phyloP scores from a whole-genome alignment of 2,113 vertebrate species.

The Crypturellus undulatus region DNA sequence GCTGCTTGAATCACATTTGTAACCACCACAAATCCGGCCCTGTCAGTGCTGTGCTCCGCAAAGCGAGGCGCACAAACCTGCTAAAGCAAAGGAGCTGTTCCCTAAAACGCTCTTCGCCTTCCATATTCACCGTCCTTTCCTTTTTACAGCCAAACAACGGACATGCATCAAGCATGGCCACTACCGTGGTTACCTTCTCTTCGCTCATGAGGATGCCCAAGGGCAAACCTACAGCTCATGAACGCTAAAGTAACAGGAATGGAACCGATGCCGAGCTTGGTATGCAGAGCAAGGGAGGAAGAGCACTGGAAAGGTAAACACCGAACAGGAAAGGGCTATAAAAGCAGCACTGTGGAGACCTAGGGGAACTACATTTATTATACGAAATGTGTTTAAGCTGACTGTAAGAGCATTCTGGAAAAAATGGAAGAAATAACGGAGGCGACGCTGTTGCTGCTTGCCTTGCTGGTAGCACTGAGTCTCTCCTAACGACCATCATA shows the following conservation, averaged over 20 bases:
- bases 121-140: neutral
- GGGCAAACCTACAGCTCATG: neutral
- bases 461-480: neutral
- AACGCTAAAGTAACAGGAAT: neutral
- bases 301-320: neutral
- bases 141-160: neutral
- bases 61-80: neutral
- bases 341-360: neutral
- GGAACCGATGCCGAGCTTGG: neutral
- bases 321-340: neutral
- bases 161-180: neutral
- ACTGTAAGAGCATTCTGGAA: neutral
- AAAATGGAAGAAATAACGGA: neutral
- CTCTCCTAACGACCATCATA: neutral
- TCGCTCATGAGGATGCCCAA: neutral
- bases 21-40: neutral
- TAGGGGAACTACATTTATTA: neutral
- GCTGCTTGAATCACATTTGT: neutral
- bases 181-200: neutral
- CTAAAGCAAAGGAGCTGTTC: neutral
- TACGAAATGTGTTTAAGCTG: rapidly evolving
- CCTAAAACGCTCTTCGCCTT: neutral
- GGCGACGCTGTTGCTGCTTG: neutral
- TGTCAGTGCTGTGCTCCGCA: neutral
- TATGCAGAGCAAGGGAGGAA: neutral